Evolutionary conservation across 2,888 invertebrate species (phyloP), one percentile per base, ranked within the genome.

Genomic region (Chrysodeixis includens): DNA sequence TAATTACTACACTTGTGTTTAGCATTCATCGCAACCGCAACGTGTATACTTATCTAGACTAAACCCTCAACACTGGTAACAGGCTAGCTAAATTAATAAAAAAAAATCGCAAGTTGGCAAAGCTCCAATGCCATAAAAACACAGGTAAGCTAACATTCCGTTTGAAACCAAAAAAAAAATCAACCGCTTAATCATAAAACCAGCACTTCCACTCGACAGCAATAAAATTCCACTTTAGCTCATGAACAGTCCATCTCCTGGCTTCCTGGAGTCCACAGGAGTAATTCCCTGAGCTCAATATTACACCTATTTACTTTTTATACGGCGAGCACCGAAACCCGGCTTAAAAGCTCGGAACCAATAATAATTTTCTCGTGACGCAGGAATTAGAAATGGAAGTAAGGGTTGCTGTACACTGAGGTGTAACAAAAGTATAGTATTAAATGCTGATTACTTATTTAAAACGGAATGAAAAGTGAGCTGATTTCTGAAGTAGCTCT

Each of bases 331-430:
- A 32, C 52, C 32, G 55, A 66, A 68, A 56, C 52, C 49, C 12
- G 32, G 66, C 60, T 70, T 72, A 66, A 78, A 78, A 78, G 65
- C 73, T 67, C 16, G 16, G 52, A 61, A 66, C 65, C 65, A 71
- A 76, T 70, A 65, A 63, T 62, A 69, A 59, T 69, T 61, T 57
- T 35, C 53, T 66, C 35, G 53, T 59, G 40, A 60, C 18, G 56
- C 52, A n/a, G 16, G 49, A 59, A 52, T 56, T 62, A 20, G n/a
- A 54, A 61, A 63, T 59, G 56, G 1, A 16, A 44, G 2, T 55
- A 18, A 70, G n/a, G 67, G 1, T 12, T 18, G 16, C 35, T 44
- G 16, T 12, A 51, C 62, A 76, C 62, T 58, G 18, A 0, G 14
- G 60, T 56, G 67, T 55, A 56, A 46, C 22, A 0, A 20, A 4